These are phyloP conservation scores for Hyposoter didymator DNA, from an alignment of 2,888 invertebrate species.

Conservation along the genomic window DNA sequence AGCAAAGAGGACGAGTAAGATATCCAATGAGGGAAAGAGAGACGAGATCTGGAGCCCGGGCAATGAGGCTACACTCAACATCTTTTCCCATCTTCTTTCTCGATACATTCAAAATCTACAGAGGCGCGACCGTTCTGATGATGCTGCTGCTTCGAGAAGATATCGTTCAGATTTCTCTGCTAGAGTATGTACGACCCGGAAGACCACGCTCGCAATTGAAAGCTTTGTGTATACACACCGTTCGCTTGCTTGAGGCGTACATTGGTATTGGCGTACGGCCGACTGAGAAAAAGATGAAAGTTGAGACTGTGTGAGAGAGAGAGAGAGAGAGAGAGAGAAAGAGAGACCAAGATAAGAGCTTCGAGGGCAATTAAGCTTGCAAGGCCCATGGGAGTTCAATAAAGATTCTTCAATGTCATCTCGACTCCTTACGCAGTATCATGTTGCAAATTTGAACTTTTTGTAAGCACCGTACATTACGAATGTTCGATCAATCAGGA, in stretches of 20 bases:
- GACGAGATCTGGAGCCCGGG: conserved; percentile 20
- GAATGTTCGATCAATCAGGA: background rate
- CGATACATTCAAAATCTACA: conserved; percentile 47
- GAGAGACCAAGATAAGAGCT: conserved; percentile 57
- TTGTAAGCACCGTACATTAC: background rate
- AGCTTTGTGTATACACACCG: conserved; percentile 9
- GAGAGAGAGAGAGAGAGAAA: no score
- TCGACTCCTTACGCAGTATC: conserved; percentile 53
- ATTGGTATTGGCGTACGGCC: conserved; percentile 45
- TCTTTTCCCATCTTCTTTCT: conserved; percentile 52
- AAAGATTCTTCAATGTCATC: conserved; percentile 68
- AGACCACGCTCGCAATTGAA: conserved; percentile 34
- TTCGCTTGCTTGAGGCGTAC: conserved; percentile 19
- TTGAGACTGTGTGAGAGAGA: no score
- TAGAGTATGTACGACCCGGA: conserved; percentile 32
- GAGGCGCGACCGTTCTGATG: conserved; percentile 42
- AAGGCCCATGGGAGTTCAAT: conserved; percentile 59
- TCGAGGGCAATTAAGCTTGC: conserved; percentile 75
- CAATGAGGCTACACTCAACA: conserved; percentile 56
- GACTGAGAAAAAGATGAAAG: conserved; percentile 36
- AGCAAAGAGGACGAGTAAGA: conserved; percentile 48
- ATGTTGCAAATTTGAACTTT: conserved; percentile 53
- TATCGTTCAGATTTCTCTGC: conserved; percentile 68
- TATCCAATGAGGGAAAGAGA: conserved; percentile 31
- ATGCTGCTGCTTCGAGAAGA: conserved; percentile 65